A percentile compares a stretch with the other conserved stretches of the same genome.
Evolutionary conservation across 1,140 invertebrate species (phyloP).

Genomic region (Eciton burchellii): DNA sequence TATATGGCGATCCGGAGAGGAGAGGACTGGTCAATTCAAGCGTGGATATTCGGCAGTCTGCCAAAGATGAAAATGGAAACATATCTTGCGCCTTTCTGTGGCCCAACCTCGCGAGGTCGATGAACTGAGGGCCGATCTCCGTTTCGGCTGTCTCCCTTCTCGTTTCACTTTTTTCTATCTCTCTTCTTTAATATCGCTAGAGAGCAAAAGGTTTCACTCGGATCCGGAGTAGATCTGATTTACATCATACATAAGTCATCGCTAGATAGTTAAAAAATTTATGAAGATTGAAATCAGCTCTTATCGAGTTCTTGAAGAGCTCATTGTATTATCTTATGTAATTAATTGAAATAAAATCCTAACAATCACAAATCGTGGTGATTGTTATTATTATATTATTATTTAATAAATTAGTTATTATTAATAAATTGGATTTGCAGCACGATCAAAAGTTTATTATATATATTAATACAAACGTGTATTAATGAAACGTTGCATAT

Average conservation of each 20-base stretch:
- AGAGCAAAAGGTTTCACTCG: conserved; percentile 6
- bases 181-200: conserved; percentile 8
- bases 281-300: background rate
- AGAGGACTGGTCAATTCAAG: conserved; percentile 63
- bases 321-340: background rate
- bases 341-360: background rate
- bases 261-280: conserved; percentile 57
- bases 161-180: conserved; percentile 18
- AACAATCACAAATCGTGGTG: background rate
- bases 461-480: too few species aligned
- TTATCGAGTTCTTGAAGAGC: background rate
- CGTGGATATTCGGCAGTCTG: conserved; percentile 75
- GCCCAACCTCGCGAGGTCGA: conserved; percentile 69
- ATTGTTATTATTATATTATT: too few species aligned
- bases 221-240: conserved; percentile 22
- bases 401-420: too few species aligned
- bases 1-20: conserved; percentile 47
- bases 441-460: too few species aligned
- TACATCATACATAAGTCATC: conserved; percentile 46
- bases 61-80: conserved; percentile 84
- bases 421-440: too few species aligned
- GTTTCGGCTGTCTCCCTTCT: conserved; percentile 42
- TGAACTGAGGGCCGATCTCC: conserved; percentile 69
- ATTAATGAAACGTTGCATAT: too few species aligned
- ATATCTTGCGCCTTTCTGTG: conserved; percentile 78